Evolutionary conservation across 2,797 vertebrate genomes (phyloP), one percentile per base, ranked within the genome.

Genomic region (Mormyrus proboscirostris): DNA sequence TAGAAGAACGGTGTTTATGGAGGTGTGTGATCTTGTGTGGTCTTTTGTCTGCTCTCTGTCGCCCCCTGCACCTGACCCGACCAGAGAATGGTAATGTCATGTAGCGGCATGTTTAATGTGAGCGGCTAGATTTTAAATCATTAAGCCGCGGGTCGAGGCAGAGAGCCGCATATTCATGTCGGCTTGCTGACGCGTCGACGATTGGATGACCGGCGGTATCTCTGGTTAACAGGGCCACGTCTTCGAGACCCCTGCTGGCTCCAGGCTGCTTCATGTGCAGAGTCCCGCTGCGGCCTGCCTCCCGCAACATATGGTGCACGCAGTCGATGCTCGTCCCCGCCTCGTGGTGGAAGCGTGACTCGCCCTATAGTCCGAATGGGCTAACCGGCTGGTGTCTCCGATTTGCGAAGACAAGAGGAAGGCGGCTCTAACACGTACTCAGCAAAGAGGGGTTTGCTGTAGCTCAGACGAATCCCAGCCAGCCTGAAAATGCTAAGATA

Each of bases 261-360:
- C 29, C 33, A 7, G 38, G 47, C 7, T 87, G 62, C 55, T 51
- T n/a, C 5, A 49, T 76, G 87, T 51, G 16, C 69, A 0, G 19
- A 33, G 29, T 29, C 85, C 53, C 16, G 19, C 47, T 47, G 62
- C 3, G 12, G n/a, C 86, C 22, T 55, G 76, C 10, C 69, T 47
- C 25, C 73, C 41, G 7, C 49, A 47, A 83, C 55, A 90, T 90
- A 88, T 88, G 55, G 76, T 90, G 44, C 22, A 4, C n/a, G 3
- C 55, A 50, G n/a, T 7, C 25, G 79, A 55, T 53, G 69, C 88
- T 88, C n/a, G 19, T 79, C 29, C 49, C 29, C 12, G 49, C 65
- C 16, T 51, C 29, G 53, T 50, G n/a, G 50, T 49, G 22, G 50
- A 10, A 51, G 25, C 29, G 53, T 38, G n/a, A 19, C 44, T 73